Evolutionary conservation across 2,113 vertebrate species (phyloP).

Genomic region (Oreotrochilus melanogaster): DNA sequence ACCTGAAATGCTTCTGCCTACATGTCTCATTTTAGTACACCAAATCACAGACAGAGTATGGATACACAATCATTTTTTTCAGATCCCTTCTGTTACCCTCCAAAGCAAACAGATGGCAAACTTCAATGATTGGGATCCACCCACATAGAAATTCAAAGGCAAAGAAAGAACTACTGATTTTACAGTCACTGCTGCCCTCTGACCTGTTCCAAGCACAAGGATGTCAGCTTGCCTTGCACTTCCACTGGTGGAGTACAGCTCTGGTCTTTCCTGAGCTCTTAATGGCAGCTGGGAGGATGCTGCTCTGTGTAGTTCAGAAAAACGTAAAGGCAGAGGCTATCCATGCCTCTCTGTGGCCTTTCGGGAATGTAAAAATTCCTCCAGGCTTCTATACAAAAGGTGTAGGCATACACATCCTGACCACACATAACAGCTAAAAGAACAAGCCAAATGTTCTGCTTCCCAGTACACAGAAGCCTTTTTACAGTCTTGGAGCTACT

Average conservation of each 20-base stretch:
- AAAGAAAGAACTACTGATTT: constrained; percentile 29
- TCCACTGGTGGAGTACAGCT: not conserved
- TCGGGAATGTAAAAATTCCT: not conserved
- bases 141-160: not conserved
- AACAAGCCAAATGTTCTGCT: not conserved
- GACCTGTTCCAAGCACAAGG: not conserved
- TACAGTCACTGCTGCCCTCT: not conserved
- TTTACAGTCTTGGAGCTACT: not conserved
- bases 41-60: not conserved
- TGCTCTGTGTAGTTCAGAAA: not conserved
- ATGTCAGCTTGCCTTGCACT: not conserved
- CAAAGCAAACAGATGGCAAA: constrained; percentile 18
- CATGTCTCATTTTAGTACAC: not conserved
- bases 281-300: not conserved
- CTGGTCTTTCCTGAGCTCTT: not conserved
- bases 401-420: not conserved
- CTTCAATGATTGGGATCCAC: not conserved
- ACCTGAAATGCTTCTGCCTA: not conserved
- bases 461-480: not conserved
- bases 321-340: not conserved
- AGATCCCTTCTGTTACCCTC: not conserved
- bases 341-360: not conserved
- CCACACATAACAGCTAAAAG: not conserved
- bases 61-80: not conserved
- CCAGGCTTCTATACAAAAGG: not conserved